Evolutionary conservation across 2,113 vertebrate genomes (phyloP).

Genomic region (Lophotis ruficrista): DNA sequence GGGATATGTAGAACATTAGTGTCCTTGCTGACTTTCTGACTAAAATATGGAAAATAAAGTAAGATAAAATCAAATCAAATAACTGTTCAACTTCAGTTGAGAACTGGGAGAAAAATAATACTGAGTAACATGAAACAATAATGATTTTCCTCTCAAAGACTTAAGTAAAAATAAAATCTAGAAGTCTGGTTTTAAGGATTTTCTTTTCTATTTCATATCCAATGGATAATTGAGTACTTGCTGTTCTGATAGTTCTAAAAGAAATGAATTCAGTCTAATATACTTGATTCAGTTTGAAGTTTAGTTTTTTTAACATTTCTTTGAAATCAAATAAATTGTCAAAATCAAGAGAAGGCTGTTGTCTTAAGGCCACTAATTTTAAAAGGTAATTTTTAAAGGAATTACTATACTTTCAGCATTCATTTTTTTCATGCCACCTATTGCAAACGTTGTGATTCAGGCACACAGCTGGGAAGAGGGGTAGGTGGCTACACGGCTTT

Average conservation of each 20-base stretch:
- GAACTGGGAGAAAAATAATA: not conserved
- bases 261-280: not conserved
- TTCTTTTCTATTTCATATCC: not conserved
- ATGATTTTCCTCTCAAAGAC: not conserved
- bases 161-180: not conserved
- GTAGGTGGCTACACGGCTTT: not conserved
- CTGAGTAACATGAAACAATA: not conserved
- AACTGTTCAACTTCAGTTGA: not conserved
- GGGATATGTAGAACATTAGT: not conserved
- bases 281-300: not conserved
- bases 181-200: not conserved
- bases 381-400: not conserved
- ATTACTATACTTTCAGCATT: not conserved
- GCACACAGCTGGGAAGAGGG: not conserved
- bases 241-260: not conserved
- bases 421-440: not conserved
- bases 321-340: not conserved
- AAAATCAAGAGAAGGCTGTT: not conserved
- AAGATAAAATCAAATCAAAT: conserved; percentile 3
- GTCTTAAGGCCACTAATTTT: not conserved
- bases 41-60: conserved; percentile 19
- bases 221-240: not conserved
- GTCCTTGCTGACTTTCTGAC: conserved; percentile 6
- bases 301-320: not conserved
- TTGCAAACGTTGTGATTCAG: not conserved